Conservation (phyloP, 2,797 vertebrate genomes). For the Erpetoichthys calabaricus region DNA sequence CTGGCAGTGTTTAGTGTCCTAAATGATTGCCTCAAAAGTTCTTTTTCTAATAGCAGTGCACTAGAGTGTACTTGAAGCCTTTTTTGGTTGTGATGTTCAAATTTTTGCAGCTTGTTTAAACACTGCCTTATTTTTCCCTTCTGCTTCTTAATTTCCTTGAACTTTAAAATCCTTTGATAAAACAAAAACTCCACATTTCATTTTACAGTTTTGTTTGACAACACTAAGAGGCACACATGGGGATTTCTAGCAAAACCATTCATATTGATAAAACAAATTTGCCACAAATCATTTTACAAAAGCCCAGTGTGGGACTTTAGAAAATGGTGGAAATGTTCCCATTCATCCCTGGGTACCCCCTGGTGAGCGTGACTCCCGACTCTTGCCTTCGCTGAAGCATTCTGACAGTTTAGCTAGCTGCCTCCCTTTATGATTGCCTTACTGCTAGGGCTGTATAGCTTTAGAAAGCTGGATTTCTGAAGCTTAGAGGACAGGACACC, state of each 20-base stretch:
- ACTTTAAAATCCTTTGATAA: too few species aligned
- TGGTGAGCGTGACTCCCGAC: slow-evolving; percentile 53
- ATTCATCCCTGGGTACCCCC: slow-evolving; percentile 70
- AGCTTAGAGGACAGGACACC: not conserved
- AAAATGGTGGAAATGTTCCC: slow-evolving; percentile 61
- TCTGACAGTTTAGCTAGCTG: slow-evolving; percentile 83
- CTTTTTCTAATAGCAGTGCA: too few species aligned
- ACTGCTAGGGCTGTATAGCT: slow-evolving; percentile 36
- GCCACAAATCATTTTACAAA: slow-evolving; percentile 98
- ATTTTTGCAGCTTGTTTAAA: too few species aligned
- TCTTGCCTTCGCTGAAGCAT: slow-evolving; percentile 81
- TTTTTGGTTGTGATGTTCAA: too few species aligned
- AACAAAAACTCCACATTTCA: too few species aligned
- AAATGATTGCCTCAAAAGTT: too few species aligned
- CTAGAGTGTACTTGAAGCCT: too few species aligned
- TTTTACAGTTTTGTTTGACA: too few species aligned
- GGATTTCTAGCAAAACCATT: slow-evolving; percentile 48
- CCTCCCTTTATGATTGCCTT: slow-evolving; percentile 77
- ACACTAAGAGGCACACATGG: slow-evolving; percentile 43
- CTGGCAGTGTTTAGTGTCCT: too few species aligned
- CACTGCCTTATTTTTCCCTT: too few species aligned
- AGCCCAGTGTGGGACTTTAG: slow-evolving; percentile 77
- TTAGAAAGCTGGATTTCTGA: not conserved
- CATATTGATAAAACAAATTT: slow-evolving; percentile 98
- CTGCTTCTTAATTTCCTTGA: too few species aligned